Evolutionary conservation across 2,888 invertebrate genomes (phyloP).

Genomic region (Abrostola triplasia): DNA sequence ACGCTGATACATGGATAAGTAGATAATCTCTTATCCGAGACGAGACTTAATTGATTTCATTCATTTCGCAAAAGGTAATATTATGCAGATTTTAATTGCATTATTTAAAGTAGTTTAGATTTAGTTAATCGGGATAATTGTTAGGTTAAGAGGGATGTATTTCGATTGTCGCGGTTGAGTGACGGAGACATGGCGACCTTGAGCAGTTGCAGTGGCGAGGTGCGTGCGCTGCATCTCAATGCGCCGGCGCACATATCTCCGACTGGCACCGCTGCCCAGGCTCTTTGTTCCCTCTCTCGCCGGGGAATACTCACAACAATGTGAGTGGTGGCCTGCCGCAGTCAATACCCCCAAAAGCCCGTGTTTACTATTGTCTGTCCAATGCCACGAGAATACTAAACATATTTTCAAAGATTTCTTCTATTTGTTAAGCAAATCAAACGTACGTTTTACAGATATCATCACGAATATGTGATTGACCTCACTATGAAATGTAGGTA

Average conservation of each 20-base stretch:
- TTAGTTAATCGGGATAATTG: background rate
- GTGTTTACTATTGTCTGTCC: constrained; percentile 61
- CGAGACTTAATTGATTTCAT: constrained; percentile 23
- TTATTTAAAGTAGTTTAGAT: background rate
- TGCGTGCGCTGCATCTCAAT: constrained; percentile 78
- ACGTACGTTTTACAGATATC: constrained; percentile 53
- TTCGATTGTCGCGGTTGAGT: constrained; percentile 34
- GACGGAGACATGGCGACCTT: constrained; percentile 71
- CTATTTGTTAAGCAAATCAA: constrained; percentile 59
- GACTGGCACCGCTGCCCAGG: constrained; percentile 57
- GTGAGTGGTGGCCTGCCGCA: constrained; percentile 53
- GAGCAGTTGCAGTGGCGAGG: constrained; percentile 67
- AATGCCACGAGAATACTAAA: constrained; percentile 59
- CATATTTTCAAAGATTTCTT: constrained; percentile 52
- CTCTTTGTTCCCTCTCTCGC: constrained; percentile 69
- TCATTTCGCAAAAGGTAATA: constrained; percentile 30
- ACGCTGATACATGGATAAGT: constrained; percentile 35
- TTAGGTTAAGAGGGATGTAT: constrained; percentile 11
- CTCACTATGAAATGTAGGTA: constrained; percentile 33
- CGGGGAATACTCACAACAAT: constrained; percentile 62
- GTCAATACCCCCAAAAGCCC: constrained; percentile 69
- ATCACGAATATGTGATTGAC: constrained; percentile 52
- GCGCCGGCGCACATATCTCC: constrained; percentile 62
- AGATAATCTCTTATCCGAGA: constrained; percentile 40
- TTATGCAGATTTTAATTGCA: background rate